Evolutionary conservation across 1,140 invertebrate species (phyloP).

Genomic region (Venustaconcha ellipsiformis): DNA sequence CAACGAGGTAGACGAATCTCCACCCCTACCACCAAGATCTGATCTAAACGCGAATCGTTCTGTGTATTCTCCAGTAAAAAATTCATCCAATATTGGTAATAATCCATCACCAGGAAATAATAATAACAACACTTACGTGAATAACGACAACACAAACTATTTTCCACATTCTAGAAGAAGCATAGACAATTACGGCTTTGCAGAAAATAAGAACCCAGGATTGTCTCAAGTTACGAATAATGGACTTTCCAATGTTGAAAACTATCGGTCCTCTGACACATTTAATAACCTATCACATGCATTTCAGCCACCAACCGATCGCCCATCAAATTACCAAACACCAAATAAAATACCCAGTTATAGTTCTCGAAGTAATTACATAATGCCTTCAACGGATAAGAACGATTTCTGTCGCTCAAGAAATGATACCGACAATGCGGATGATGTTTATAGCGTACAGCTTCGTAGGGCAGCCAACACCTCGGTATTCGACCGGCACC

Average conservation of each 20-base stretch:
- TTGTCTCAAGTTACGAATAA: background rate
- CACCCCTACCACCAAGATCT: background rate
- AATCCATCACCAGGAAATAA: background rate
- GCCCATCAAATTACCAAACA: background rate
- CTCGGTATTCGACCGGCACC: slow-evolving; percentile 9
- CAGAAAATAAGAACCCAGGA: background rate
- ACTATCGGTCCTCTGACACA: background rate
- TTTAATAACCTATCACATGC: slow-evolving; percentile 8
- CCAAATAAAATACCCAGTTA: slow-evolving; percentile 3
- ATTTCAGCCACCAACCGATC: slow-evolving; percentile 11
- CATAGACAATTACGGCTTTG: background rate
- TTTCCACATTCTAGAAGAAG: background rate
- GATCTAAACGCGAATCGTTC: background rate
- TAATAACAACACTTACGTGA: background rate
- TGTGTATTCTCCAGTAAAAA: background rate
- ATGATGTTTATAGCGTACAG: slow-evolving; percentile 25
- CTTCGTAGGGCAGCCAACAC: slow-evolving; percentile 21
- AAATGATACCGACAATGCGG: slow-evolving; percentile 8
- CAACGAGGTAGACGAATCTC: background rate
- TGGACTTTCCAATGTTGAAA: background rate
- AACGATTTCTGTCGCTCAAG: background rate
- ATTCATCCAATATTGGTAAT: background rate
- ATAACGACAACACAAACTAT: background rate
- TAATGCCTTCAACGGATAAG: background rate
- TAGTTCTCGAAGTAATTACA: slow-evolving; percentile 8